Evolutionary conservation across 2,113 vertebrate genomes (phyloP).

Genomic region (Rhinolophus ferrumequinum): DNA sequence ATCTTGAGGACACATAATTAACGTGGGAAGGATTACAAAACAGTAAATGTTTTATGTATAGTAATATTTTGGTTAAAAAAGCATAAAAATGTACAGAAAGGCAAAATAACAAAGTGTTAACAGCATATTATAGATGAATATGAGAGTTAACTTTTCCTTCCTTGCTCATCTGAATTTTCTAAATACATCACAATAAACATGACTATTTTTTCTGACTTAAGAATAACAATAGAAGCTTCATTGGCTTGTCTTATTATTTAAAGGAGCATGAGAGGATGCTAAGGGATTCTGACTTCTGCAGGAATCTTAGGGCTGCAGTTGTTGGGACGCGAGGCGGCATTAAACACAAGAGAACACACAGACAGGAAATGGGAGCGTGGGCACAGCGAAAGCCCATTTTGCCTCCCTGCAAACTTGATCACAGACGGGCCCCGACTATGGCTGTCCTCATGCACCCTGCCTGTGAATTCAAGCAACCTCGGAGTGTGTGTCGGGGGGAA

Average conservation of each 20-base stretch:
- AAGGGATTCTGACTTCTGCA: not conserved
- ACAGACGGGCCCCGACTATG: rapidly evolving
- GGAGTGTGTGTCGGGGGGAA: not conserved
- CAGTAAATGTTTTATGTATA: not conserved
- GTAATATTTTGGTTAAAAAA: not conserved
- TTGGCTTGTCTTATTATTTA: not conserved
- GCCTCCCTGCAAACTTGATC: not conserved
- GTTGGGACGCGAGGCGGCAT: not conserved
- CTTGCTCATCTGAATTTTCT: not conserved
- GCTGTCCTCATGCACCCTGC: rapidly evolving
- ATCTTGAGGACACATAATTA: not conserved
- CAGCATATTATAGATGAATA: not conserved
- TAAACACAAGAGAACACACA: rapidly evolving
- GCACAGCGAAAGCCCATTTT: rapidly evolving
- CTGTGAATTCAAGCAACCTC: not conserved
- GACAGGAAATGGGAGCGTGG: rapidly evolving
- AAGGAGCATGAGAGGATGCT: not conserved
- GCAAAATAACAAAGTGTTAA: not conserved
- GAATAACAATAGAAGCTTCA: not conserved
- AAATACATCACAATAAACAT: not conserved
- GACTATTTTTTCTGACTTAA: not conserved
- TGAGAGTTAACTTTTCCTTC: not conserved
- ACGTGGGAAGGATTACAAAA: not conserved
- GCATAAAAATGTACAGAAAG: not conserved
- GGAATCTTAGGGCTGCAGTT: not conserved